These are phyloP conservation scores for Dyspetes luteomarginatus DNA, from an alignment of 2,888 invertebrate species.

Conservation along the genomic window DNA sequence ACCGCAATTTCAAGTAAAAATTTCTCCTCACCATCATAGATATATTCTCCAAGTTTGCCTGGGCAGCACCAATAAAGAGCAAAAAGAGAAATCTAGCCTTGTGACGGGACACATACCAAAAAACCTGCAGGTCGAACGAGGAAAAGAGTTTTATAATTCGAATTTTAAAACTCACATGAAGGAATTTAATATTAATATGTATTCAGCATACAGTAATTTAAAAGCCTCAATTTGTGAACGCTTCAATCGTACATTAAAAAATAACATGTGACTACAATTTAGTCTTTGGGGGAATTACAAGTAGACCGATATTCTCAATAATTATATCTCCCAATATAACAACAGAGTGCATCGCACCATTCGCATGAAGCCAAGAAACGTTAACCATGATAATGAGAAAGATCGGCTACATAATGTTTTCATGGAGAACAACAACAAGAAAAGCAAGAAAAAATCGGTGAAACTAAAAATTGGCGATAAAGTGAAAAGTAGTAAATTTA, in stretches of 20 bases:
- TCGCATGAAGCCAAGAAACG: background rate
- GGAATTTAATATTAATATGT: constrained; percentile 17
- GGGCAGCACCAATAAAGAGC: constrained; percentile 77
- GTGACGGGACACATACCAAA: constrained; percentile 4
- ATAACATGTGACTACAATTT: constrained; percentile 70
- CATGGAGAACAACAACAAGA: background rate
- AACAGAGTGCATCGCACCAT: constrained; percentile 16
- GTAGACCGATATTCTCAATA: constrained; percentile 63
- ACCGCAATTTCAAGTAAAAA: constrained; percentile 75
- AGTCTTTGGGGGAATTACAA: constrained; percentile 66
- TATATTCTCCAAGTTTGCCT: constrained; percentile 66
- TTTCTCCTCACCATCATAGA: constrained; percentile 78
- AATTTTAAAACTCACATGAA: constrained; percentile 42
- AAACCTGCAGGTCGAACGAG: constrained; percentile 61
- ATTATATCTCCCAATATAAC: constrained; percentile 66
- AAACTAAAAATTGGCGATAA: constrained; percentile 73
- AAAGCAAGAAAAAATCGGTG: no score
- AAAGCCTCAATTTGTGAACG: constrained; percentile 77
- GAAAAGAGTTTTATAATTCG: constrained; percentile 63
- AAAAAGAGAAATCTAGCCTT: constrained; percentile 57
- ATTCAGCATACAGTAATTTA: constrained; percentile 51
- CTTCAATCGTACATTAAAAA: constrained; percentile 70
- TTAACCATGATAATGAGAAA: background rate
- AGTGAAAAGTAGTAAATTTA: constrained; percentile 75
- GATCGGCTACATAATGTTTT: background rate